Conservation (phyloP, 1,140 invertebrate species). For the Matsumurasca onukii region DNA sequence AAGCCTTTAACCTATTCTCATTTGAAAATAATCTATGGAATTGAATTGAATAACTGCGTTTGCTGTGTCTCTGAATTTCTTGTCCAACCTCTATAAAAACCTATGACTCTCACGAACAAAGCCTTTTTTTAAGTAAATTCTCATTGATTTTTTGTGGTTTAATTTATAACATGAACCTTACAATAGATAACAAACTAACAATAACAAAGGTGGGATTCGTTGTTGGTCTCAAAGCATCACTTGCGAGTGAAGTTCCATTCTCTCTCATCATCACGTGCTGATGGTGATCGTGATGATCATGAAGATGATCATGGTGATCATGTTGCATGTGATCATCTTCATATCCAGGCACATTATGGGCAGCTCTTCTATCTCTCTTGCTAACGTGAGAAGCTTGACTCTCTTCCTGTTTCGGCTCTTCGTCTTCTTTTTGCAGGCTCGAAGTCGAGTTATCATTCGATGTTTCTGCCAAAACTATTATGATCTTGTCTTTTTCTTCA, state of each 20-base stretch:
- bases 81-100: no score
- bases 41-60: no score
- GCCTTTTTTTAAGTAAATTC: no score
- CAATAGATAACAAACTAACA: conserved; percentile 6
- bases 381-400: conserved; percentile 13
- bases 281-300: conserved; percentile 35
- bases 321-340: conserved; percentile 36
- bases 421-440: not conserved
- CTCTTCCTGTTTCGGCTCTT: conserved; percentile 39
- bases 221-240: not conserved
- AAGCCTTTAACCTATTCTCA: no score
- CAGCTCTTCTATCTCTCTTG: conserved; percentile 45
- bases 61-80: no score
- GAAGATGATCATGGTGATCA: conserved; percentile 33
- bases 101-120: no score
- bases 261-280: conserved; percentile 18
- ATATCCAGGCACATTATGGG: conserved; percentile 43
- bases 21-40: no score
- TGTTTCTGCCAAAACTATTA: conserved; percentile 20
- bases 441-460: conserved; percentile 1
- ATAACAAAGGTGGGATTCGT: not conserved
- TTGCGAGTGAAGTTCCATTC: not conserved
- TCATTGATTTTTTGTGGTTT: no score
- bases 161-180: conserved; percentile 1
- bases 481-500: conserved; percentile 34